These are phyloP conservation scores for Drosophila takahashii DNA, from an alignment of 1,140 invertebrate species.

Conservation along the genomic window DNA sequence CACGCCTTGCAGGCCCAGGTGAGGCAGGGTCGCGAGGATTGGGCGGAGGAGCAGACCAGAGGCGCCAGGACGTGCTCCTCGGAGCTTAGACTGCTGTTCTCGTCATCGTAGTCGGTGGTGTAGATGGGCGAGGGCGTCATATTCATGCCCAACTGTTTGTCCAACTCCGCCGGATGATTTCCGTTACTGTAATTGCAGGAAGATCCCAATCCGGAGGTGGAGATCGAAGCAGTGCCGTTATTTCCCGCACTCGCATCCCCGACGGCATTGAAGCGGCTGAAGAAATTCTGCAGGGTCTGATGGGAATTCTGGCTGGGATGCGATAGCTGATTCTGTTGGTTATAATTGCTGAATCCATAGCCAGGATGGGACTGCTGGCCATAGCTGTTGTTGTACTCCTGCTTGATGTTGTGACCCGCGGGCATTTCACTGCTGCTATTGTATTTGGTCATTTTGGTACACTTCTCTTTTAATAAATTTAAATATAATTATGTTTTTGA, in stretches of 20 bases:
- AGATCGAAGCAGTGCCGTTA: conserved; percentile 21
- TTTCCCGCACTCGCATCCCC: conserved; percentile 39
- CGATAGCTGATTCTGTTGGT: conserved; percentile 10
- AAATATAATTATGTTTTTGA: too few species aligned
- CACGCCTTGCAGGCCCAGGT: conserved; percentile 98
- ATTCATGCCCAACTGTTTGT: conserved; percentile 58
- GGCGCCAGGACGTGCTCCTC: conserved; percentile 86
- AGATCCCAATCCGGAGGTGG: conserved; percentile 2
- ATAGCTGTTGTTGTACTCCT: conserved; percentile 66
- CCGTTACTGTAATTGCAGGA: conserved; percentile 33
- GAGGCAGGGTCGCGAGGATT: conserved; percentile 91
- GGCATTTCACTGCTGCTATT: conserved; percentile 55
- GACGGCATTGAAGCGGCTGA: conserved; percentile 80
- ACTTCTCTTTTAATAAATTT: conserved; percentile 18
- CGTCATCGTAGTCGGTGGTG: conserved; percentile 79
- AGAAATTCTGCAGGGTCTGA: conserved; percentile 78
- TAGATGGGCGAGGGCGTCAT: conserved; percentile 77
- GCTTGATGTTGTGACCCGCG: conserved; percentile 51
- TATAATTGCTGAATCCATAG: conserved; percentile 32
- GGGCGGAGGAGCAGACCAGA: conserved; percentile 80
- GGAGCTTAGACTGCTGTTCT: conserved; percentile 80
- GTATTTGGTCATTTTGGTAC: conserved; percentile 71
- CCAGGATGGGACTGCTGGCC: conserved; percentile 48
- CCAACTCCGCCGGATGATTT: conserved; percentile 32
- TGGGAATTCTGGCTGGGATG: conserved; percentile 50